Evolutionary conservation across 2,113 vertebrate species (phyloP).

Genomic region (Brienomyrus longianalis): DNA sequence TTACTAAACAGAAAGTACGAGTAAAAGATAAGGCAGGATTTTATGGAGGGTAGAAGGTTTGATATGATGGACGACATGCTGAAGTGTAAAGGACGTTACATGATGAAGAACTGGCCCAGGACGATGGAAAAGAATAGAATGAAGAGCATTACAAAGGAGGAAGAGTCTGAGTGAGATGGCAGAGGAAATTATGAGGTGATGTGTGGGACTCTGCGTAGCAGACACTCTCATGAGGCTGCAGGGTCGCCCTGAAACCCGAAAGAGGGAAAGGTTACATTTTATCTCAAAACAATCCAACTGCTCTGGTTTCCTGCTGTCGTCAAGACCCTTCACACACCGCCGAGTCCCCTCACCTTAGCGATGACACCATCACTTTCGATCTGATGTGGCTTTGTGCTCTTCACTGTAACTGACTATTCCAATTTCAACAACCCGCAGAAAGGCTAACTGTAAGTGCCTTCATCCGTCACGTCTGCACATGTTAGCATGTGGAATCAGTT

Average conservation of each 20-base stretch:
- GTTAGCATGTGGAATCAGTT: not conserved
- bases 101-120: not conserved
- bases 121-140: not conserved
- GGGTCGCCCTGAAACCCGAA: not conserved
- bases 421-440: not conserved
- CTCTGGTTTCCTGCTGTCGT: conserved; percentile 28
- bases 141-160: not conserved
- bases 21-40: not conserved
- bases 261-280: conserved; percentile 18
- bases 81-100: not conserved
- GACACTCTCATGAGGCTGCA: not conserved
- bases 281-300: conserved; percentile 21
- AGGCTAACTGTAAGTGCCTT: not conserved
- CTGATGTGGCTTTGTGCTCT: not conserved
- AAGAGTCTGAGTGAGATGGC: not conserved
- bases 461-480: not conserved
- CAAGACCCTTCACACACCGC: not conserved
- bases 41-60: not conserved
- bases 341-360: not conserved
- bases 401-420: not conserved
- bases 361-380: not conserved
- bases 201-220: not conserved
- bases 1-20: not conserved
- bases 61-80: not conserved
- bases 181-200: not conserved